A percentile compares a stretch with the other conserved stretches of the same genome.
Evolutionary conservation across 2,113 vertebrate species (phyloP).

Genomic region (Vulpes vulpes): DNA sequence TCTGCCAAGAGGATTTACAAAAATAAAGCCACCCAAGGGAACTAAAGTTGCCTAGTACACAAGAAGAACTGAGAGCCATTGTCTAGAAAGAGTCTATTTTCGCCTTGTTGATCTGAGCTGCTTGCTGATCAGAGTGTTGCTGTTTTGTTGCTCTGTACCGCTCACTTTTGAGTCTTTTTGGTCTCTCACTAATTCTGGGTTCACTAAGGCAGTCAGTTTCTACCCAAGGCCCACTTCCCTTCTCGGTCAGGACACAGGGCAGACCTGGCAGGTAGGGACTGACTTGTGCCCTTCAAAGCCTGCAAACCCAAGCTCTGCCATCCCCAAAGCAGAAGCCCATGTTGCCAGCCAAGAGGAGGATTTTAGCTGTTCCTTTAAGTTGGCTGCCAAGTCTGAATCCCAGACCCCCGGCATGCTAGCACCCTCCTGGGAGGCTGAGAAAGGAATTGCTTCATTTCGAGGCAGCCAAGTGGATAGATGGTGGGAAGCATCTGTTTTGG

Average conservation of each 20-base stretch:
- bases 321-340: neutral
- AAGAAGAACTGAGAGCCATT: neutral
- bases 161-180: neutral
- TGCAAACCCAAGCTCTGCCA: neutral
- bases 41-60: neutral
- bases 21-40: neutral
- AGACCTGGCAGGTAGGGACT: neutral
- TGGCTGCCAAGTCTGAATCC: neutral
- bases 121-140: neutral
- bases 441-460: conserved; percentile 73
- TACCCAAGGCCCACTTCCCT: neutral
- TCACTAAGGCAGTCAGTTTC: neutral
- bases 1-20: neutral
- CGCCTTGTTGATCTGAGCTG: neutral
- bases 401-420: neutral
- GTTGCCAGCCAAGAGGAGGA: neutral
- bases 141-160: neutral
- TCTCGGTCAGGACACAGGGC: neutral
- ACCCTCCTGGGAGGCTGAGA: conserved; percentile 70
- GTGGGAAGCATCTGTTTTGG: conserved; percentile 79
- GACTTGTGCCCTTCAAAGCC: neutral
- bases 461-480: conserved; percentile 73
- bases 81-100: neutral
- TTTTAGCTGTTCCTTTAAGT: neutral
- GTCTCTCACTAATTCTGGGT: neutral